These are phyloP conservation scores for Greenwoodochromis staneri DNA, from an alignment of 2,113 vertebrate species.

Conservation along the genomic window DNA sequence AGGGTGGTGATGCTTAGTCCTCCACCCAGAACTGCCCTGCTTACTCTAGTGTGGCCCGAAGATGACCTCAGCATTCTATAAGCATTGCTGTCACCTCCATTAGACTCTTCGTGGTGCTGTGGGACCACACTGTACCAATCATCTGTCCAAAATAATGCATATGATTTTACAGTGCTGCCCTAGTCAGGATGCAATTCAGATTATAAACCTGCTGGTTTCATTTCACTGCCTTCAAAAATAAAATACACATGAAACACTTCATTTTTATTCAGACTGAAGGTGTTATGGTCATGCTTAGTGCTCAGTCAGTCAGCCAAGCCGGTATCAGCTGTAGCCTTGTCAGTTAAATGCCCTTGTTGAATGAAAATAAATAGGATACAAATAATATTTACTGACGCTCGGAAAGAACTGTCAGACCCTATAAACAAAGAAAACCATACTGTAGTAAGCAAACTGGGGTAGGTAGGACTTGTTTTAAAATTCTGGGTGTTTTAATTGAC, in stretches of 20 bases:
- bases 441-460: conserved; percentile 24
- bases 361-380: neutral
- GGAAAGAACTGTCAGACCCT: neutral
- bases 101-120: neutral
- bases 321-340: neutral
- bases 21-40: conserved; percentile 72
- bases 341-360: neutral
- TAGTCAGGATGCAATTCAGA: neutral
- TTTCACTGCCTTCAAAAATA: neutral
- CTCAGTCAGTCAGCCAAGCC: neutral
- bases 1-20: conserved; percentile 79
- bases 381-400: neutral
- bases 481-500: conserved; percentile 12
- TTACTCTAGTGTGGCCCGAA: conserved; percentile 36
- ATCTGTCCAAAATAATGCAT: conserved; percentile 15
- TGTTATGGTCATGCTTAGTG: neutral
- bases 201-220: neutral
- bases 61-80: conserved; percentile 23
- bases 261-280: neutral
- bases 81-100: neutral
- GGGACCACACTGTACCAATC: neutral
- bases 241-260: neutral
- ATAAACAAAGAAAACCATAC: conserved; percentile 2
- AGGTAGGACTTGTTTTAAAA: conserved; percentile 26
- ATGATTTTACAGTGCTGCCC: neutral